Percentiles rank a stretch among this genome's conserved stretches.
Evolutionary conservation across 2,888 invertebrate genomes (phyloP).

Genomic region (Heliconius erato): DNA sequence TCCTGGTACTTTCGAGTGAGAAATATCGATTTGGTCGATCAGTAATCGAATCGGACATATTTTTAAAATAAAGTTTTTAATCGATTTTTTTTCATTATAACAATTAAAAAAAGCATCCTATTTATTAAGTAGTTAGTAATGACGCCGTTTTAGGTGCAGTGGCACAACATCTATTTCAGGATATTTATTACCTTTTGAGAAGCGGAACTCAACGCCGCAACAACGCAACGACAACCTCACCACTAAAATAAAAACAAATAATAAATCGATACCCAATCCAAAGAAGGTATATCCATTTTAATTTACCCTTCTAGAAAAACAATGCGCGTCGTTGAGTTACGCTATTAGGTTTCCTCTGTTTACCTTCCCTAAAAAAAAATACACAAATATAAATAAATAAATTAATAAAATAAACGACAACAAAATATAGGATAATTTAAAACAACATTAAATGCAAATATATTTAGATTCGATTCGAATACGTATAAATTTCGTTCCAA

Average conservation of each 20-base stretch:
- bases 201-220: no score
- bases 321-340: background rate
- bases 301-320: no score
- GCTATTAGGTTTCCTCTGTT: background rate
- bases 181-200: no score
- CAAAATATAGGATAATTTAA: slow-evolving; percentile 31
- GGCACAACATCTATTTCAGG: no score
- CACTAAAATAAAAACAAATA: no score
- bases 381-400: background rate
- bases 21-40: slow-evolving; percentile 25
- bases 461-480: slow-evolving; percentile 52
- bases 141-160: no score
- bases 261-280: no score
- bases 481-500: slow-evolving; percentile 29
- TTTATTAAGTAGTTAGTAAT: no score
- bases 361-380: background rate
- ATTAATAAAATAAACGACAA: background rate
- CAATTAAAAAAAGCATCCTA: no score
- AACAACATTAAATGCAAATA: slow-evolving; percentile 47
- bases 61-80: background rate
- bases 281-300: no score
- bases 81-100: no score
- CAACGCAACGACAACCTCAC: no score
- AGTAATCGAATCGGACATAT: background rate
- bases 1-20: slow-evolving; percentile 62